Evolutionary conservation across 1,140 invertebrate species (phyloP), one percentile per base, ranked within the genome.

Genomic region (Heliconius melpomene): DNA sequence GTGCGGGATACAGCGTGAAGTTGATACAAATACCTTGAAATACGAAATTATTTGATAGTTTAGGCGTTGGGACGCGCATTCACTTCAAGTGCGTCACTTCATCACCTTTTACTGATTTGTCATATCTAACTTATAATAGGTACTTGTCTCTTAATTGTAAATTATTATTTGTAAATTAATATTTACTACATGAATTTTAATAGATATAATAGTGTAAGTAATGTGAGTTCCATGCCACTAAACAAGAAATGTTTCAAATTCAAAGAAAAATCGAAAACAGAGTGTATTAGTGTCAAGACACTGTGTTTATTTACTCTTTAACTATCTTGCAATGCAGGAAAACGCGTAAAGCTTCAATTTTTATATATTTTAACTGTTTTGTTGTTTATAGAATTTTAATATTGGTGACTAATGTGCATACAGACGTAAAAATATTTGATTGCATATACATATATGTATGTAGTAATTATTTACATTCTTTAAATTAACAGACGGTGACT

Each of bases 401-500:
- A 16, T 46, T 46, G 13, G n/a, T 66, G 23, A 26, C 23, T 78
- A 74, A 79, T 50, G 50, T 71, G 40, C 26, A 26, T 79, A 50
- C 26, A 52, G 54, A 75, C 60, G 3, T 32, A 3, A 32, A 32
- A 32, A 32, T 32, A 32, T 32, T 32, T 32, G 2, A 32, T 32
- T 32, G 29, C 29, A 32, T 32, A 3, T 32, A 32, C 2, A 2
- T 29, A 29, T n/a, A n/a, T n/a, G n/a, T n/a, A n/a, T n/a, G n/a
- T 46, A n/a, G 11, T 66, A n/a, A 70, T 50, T 26, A 57, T 5
- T 75, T 72, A 50, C 46, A 72, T 75, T 75, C 66, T 26, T 75
- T 72, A n/a, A 79, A 79, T 79, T 72, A 54, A 72, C 23, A 79
- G 74, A 79, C 78, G 26, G 36, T 75, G 60, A 77, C 40, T 72